Conservation (phyloP, 2,888 invertebrate genomes). For the Norana najaformis region DNA sequence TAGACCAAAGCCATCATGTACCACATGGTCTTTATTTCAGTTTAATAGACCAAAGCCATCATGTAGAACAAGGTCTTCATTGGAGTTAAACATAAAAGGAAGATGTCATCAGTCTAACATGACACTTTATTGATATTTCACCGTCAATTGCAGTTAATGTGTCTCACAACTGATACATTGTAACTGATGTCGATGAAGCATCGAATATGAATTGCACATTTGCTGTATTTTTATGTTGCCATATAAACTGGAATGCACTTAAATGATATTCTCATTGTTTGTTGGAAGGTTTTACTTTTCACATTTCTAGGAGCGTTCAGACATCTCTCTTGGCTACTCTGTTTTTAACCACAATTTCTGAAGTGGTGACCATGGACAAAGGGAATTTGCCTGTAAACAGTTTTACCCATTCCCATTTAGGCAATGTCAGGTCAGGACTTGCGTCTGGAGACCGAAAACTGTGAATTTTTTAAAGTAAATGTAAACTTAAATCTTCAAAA, state of each 20-base stretch:
- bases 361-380: too few relatives aligned
- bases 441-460: not conserved
- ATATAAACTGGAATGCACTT: not conserved
- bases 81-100: too few relatives aligned
- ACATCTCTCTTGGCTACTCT: not conserved
- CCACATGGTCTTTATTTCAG: too few relatives aligned
- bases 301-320: too few relatives aligned
- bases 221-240: not conserved
- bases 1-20: too few relatives aligned
- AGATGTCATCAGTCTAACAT: not conserved
- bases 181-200: not conserved
- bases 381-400: not conserved
- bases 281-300: not conserved
- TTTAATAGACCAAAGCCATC: too few relatives aligned
- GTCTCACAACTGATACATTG: slow-evolving; percentile 7
- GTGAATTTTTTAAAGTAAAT: too few relatives aligned
- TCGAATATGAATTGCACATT: not conserved
- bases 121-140: not conserved
- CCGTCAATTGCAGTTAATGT: not conserved
- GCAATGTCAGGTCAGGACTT: not conserved
- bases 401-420: too few relatives aligned
- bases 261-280: not conserved
- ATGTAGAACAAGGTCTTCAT: too few relatives aligned
- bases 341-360: not conserved
- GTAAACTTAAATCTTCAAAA: too few relatives aligned